Evolutionary conservation across 2,888 invertebrate genomes (phyloP).

Genomic region (Pediacus dermestoides): DNA sequence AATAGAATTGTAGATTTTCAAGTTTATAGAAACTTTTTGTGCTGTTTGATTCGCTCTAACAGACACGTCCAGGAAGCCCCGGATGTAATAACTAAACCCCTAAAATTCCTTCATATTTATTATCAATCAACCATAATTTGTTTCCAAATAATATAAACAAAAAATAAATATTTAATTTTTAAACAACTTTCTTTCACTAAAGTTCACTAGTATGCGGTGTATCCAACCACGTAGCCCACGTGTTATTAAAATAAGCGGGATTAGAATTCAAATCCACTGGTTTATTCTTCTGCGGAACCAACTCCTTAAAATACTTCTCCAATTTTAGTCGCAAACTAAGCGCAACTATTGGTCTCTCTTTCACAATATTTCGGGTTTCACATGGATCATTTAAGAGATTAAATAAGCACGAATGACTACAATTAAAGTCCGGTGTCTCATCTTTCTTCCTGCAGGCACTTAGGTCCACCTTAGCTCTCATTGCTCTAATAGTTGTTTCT

Average conservation of each 20-base stretch:
- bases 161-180: too few species aligned
- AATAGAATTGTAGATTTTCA: too few species aligned
- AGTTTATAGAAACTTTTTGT: too few species aligned
- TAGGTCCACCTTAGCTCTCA: conserved; percentile 26
- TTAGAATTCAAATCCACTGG: conserved; percentile 33
- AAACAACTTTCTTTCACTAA: too few species aligned
- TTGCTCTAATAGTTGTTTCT: conserved; percentile 17
- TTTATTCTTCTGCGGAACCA: conserved; percentile 32
- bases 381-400: conserved; percentile 42
- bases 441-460: conserved; percentile 13
- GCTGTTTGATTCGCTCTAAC: too few species aligned
- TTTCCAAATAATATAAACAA: background rate
- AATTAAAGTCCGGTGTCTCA: conserved; percentile 15
- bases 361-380: conserved; percentile 39
- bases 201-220: too few species aligned
- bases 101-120: background rate
- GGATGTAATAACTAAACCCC: conserved; percentile 54
- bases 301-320: conserved; percentile 18
- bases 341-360: conserved; percentile 24
- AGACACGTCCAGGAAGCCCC: too few species aligned
- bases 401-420: conserved; percentile 36
- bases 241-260: conserved; percentile 35
- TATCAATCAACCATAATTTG: background rate
- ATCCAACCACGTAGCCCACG: conserved; percentile 41
- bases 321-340: conserved; percentile 27